phyloP scores from a whole-genome alignment of 2,797 vertebrate species.

The Microchirus variegatus region DNA sequence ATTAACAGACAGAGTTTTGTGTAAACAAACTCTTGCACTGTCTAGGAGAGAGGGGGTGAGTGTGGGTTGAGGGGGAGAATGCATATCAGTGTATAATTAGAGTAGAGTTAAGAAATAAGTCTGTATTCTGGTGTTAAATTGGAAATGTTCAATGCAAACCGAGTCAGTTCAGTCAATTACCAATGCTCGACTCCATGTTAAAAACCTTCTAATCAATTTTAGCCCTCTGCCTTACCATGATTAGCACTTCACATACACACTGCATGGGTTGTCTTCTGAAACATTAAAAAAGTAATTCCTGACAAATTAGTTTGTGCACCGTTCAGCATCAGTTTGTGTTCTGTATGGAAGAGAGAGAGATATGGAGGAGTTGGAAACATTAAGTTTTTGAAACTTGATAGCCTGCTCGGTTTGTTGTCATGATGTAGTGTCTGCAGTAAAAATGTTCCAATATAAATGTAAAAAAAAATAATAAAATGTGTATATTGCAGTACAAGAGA shows the following conservation, averaged over 20 bases:
- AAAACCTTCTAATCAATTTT: constrained; percentile 81
- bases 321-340: constrained; percentile 68
- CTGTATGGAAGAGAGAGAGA: constrained; percentile 22
- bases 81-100: constrained; percentile 86
- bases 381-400: no score
- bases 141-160: constrained; percentile 84
- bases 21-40: constrained; percentile 82
- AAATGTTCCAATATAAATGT: constrained; percentile 11
- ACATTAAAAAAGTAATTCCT: constrained; percentile 64
- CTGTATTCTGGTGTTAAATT: constrained; percentile 81
- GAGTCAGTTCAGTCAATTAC: constrained; percentile 83
- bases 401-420: no score
- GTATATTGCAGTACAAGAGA: constrained; percentile 1
- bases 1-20: constrained; percentile 64
- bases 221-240: constrained; percentile 72
- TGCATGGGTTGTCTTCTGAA: constrained; percentile 60
- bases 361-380: no score
- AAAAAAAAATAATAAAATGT: constrained; percentile 6
- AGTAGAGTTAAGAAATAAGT: constrained; percentile 79
- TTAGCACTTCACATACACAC: constrained; percentile 70
- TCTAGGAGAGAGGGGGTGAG: constrained; percentile 68
- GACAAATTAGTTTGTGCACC: constrained; percentile 64
- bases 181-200: constrained; percentile 74
- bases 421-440: background rate
- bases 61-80: constrained; percentile 54